These are phyloP conservation scores for Smittia sp. DNA, from an alignment of 2,888 invertebrate species.

Conservation along the genomic window DNA sequence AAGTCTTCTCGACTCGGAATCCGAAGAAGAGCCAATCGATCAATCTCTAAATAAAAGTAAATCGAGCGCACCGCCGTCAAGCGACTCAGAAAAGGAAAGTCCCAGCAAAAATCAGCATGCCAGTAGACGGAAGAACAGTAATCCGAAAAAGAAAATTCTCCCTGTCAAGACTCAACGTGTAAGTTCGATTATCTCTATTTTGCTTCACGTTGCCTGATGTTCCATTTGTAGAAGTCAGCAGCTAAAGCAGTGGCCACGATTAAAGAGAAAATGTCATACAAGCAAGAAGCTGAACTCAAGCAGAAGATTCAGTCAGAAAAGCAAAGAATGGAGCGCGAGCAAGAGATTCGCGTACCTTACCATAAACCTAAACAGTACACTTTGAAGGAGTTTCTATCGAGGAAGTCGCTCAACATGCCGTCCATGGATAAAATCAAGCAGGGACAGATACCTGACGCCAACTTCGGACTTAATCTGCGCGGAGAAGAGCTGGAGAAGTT, in stretches of 20 bases:
- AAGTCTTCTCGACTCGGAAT: conserved; percentile 7
- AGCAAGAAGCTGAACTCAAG: conserved; percentile 67
- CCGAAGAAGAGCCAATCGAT: background rate
- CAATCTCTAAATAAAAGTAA: background rate
- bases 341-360: conserved; percentile 75
- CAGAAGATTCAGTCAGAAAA: conserved; percentile 79
- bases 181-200: conserved; percentile 1
- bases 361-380: conserved; percentile 78
- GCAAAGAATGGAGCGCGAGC: conserved; percentile 75
- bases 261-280: conserved; percentile 46
- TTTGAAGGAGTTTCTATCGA: conserved; percentile 72
- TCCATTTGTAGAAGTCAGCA: conserved; percentile 12
- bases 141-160: conserved; percentile 10
- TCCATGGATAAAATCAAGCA: background rate
- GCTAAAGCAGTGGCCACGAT: conserved; percentile 9
- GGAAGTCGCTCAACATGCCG: conserved; percentile 49
- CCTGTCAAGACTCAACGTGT: background rate
- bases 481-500: conserved; percentile 44
- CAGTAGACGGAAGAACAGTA: background rate
- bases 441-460: background rate
- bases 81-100: background rate
- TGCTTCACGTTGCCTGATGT: background rate
- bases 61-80: background rate
- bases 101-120: background rate
- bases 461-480: conserved; percentile 45